Percentiles rank a stretch among this genome's conserved stretches.
Conservation (phyloP, 2,113 vertebrate genomes). For the Erinaceus europaeus region DNA sequence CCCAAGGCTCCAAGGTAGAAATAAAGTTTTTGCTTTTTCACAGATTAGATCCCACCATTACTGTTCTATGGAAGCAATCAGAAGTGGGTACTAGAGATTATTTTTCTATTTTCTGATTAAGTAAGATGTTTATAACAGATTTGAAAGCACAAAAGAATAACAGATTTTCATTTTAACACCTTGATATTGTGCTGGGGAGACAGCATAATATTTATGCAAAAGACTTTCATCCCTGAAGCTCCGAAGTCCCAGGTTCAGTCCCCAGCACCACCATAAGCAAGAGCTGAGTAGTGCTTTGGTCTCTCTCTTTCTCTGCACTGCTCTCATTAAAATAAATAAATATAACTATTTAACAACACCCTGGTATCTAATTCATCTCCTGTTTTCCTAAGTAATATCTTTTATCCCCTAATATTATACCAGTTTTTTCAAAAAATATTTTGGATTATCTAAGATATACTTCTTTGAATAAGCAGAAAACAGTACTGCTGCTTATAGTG, state of each 20-base stretch:
- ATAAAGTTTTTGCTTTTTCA: not conserved
- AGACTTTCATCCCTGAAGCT: too few species aligned
- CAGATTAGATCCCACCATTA: not conserved
- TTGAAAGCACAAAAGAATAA: conserved; percentile 32
- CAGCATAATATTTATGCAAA: too few species aligned
- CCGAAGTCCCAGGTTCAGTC: too few species aligned
- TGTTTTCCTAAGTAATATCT: conserved; percentile 18
- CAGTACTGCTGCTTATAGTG: not conserved
- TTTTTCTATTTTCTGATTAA: conserved; percentile 31
- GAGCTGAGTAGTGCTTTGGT: too few species aligned
- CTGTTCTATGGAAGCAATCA: not conserved
- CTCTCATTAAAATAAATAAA: too few species aligned
- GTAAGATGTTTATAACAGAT: conserved; percentile 36
- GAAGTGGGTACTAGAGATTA: not conserved
- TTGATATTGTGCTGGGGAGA: too few species aligned
- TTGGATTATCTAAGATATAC: conserved; percentile 14
- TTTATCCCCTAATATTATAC: not conserved
- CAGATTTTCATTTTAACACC: conserved; percentile 31
- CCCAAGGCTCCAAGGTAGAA: not conserved
- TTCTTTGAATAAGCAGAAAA: conserved; percentile 29
- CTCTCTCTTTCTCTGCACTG: too few species aligned
- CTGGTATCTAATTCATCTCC: conserved; percentile 1
- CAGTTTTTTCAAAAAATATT: not conserved
- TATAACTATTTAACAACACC: too few species aligned
- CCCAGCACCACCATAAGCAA: too few species aligned